A percentile compares a stretch with the other conserved stretches of the same genome.
phyloP scores from a whole-genome alignment of 1,140 invertebrate genomes.

The Drosophila sechellia region DNA sequence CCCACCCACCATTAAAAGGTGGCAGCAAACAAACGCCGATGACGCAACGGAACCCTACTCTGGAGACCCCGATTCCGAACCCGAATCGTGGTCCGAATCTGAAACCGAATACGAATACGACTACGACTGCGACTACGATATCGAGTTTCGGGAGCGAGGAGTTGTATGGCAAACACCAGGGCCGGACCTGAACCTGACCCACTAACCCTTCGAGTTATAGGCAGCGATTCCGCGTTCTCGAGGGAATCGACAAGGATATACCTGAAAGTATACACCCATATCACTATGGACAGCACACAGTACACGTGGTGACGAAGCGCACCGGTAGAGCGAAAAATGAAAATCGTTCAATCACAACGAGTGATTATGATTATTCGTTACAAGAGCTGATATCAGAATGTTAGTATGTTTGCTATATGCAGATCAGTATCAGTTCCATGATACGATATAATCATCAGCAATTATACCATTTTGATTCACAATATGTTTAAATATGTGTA shows the following conservation, averaged over 20 bases:
- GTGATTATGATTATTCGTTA: no score
- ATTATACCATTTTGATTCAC: no score
- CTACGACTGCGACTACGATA: not conserved
- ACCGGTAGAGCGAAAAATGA: no score
- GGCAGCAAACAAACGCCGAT: slow-evolving; percentile 53
- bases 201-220: slow-evolving; percentile 21
- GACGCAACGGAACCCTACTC: slow-evolving; percentile 70
- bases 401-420: no score
- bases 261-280: not conserved
- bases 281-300: not conserved
- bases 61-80: slow-evolving; percentile 37
- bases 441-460: no score
- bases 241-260: not conserved
- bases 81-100: slow-evolving; percentile 20
- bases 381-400: no score
- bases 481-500: not conserved
- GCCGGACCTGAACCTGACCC: slow-evolving; percentile 41
- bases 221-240: slow-evolving; percentile 10
- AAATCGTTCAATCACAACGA: no score
- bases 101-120: not conserved
- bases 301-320: no score
- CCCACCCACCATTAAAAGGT: slow-evolving; percentile 26
- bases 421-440: no score
- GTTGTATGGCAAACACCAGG: slow-evolving; percentile 4
- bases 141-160: no score